Base-by-base conservation (phyloP, 2,888 invertebrate genomes). In the Pocota personata region DNA sequence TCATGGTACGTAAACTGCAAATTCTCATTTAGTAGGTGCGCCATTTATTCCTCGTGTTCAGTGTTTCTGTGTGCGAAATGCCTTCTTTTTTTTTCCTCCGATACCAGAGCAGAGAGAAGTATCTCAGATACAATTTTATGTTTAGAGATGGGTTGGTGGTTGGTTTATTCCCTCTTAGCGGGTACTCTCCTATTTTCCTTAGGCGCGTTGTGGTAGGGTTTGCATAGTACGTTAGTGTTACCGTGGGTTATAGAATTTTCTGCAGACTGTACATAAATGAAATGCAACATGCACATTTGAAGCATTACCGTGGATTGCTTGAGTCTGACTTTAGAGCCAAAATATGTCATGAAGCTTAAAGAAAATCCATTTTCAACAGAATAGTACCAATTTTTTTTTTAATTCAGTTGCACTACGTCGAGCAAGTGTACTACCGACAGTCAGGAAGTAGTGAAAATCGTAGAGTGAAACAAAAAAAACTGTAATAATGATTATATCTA, bases 1-100 rank as follows among this genome's bases (percentile, higher is more conserved):
- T 12, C 40, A 40, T 3, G n/a, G 32, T 55, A 48, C 27, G 32
- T 24, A 40, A 48, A 19, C 16, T 37, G 16, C 12, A 19, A 58
- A 48, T 8, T 77, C 72, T 83, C 83, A 67, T 40, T 21, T 62
- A 14, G 64, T 78, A 84, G 83, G 83, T 79, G 83, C 75, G 83
- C 83, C 79, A 72, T 62, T 30, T 60, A 16, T 35, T 16, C 57
- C 46, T 73, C 40, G 24, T 32, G 52, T 48, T 5, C 14, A 16
- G 19, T 12, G 43, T 32, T 32, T 32, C 55, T 75, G 43, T 66
- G 64, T 57, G 73, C 10, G 12, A 27, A 30, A 57, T 37, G 32
- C 12, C 10, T 19, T 30, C 10, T 27, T 48, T 46, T 66, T 67
- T 52, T 60, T 30, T 7, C 21, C 32, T n/a, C 30, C 21, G n/a